These are phyloP conservation scores for Heliconius sara DNA, from an alignment of 2,888 invertebrate species.

Conservation along the genomic window DNA sequence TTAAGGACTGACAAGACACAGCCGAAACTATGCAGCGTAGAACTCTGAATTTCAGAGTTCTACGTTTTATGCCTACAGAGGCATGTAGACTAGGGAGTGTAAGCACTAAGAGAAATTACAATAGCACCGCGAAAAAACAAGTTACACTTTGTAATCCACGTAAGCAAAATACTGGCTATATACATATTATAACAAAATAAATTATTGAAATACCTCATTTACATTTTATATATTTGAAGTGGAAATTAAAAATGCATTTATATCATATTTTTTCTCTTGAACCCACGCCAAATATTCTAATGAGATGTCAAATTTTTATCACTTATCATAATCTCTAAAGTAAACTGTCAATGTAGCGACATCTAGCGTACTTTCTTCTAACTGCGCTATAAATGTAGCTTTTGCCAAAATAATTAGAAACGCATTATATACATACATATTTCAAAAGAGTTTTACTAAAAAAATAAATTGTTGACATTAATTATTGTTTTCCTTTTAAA, in stretches of 20 bases:
- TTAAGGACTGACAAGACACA: too few species aligned
- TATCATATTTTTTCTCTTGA: slow-evolving; percentile 40
- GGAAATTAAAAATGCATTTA: slow-evolving; percentile 32
- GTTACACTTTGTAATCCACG: too few species aligned
- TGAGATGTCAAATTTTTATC: slow-evolving; percentile 47
- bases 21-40: too few species aligned
- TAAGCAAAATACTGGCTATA: too few species aligned
- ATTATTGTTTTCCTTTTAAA: not conserved
- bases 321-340: slow-evolving; percentile 44
- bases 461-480: not conserved
- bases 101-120: too few species aligned
- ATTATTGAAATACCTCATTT: not conserved
- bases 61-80: too few species aligned
- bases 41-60: too few species aligned
- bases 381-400: slow-evolving; percentile 31
- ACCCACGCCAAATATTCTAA: slow-evolving; percentile 46
- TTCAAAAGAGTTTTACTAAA: not conserved
- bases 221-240: not conserved
- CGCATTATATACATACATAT: not conserved
- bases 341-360: slow-evolving; percentile 32
- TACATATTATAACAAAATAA: not conserved
- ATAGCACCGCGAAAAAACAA: too few species aligned
- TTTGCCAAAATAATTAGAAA: slow-evolving; percentile 12
- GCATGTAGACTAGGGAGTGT: too few species aligned
- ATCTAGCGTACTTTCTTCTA: slow-evolving; percentile 37